Base-by-base conservation (phyloP, 2,113 vertebrate species). In the Scophthalmus maximus region DNA sequence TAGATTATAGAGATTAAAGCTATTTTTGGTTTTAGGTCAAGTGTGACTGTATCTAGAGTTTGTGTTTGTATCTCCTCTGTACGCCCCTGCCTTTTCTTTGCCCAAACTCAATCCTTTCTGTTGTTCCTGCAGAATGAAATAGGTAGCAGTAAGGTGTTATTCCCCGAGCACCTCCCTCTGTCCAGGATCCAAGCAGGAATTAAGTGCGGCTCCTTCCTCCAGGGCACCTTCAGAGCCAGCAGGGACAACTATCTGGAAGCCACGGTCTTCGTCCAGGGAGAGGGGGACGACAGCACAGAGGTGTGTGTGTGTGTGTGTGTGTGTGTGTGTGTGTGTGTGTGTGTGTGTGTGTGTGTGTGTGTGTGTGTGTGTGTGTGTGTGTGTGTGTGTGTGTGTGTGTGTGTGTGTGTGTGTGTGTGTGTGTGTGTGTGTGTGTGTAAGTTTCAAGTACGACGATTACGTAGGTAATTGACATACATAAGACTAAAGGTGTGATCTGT, bases 191-290 rank as follows among this genome's bases (percentile, higher is more conserved):
- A 99, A 72, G 91, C 95, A 52, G 98, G 98, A 34, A 96, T 99
- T 84, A 99, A 98, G 91, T 96, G 93, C 60, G 93, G 95, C 47
- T 53, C 88, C 62, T 97, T 96, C 61, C 87, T 98, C 44, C 98
- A 99, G 93, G 98, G 98, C 58, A 96, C 96, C 26, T 99, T 95
- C 17, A 93, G 95, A 71, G 95, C 97, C 74, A 98, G 92, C 89
- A 95, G 96, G 69, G 97, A 99, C 79, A 98, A 99, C 92, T 99
- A 98, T 79, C 93, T 99, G 86, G 98, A 99, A 92, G 97, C 95
- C 47, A 97, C 95, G 1, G 96, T 99, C 18, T 98, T 97, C 89
- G 88, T 98, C 84, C 95, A 98, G 62, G 94, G 96, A 80, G 96
- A 98, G 10, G 90, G 73, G 8, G 94, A 94, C 58, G 94, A 97